Conservation (phyloP, 2,888 invertebrate genomes). For the Drosophila nigritarsus region DNA sequence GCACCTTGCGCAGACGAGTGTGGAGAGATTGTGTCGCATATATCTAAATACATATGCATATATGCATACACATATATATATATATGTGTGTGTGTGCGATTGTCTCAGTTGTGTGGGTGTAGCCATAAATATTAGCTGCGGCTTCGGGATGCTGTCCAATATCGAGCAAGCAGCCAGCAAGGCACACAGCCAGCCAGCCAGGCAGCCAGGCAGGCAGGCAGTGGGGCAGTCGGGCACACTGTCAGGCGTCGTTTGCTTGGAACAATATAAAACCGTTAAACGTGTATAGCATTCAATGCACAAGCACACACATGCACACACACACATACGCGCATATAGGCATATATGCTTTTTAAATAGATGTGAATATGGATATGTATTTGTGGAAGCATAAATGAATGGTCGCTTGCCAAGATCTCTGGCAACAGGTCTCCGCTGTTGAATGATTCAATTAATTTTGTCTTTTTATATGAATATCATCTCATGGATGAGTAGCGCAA, state of each 20-base stretch:
- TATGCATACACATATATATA: background rate
- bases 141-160: conserved; percentile 16
- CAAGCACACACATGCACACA: background rate
- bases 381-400: conserved; percentile 38
- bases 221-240: background rate
- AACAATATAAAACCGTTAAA: conserved; percentile 47
- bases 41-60: conserved; percentile 1
- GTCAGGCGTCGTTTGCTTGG: conserved; percentile 27
- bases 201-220: background rate
- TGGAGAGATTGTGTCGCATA: conserved; percentile 61
- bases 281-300: conserved; percentile 23
- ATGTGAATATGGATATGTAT: conserved; percentile 9
- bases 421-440: conserved; percentile 78
- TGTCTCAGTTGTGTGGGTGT: conserved; percentile 18
- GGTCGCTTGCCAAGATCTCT: conserved; percentile 66
- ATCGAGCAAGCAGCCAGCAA: conserved; percentile 6
- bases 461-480: conserved; percentile 69
- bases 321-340: conserved; percentile 2
- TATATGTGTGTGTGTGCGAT: background rate
- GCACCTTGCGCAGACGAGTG: conserved; percentile 59
- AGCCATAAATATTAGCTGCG: conserved; percentile 56
- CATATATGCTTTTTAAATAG: conserved; percentile 9
- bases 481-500: conserved; percentile 65
- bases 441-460: conserved; percentile 82
- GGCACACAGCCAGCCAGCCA: background rate